phyloP scores from a whole-genome alignment of 2,888 invertebrate species.

The Alentia gelatinosa region DNA sequence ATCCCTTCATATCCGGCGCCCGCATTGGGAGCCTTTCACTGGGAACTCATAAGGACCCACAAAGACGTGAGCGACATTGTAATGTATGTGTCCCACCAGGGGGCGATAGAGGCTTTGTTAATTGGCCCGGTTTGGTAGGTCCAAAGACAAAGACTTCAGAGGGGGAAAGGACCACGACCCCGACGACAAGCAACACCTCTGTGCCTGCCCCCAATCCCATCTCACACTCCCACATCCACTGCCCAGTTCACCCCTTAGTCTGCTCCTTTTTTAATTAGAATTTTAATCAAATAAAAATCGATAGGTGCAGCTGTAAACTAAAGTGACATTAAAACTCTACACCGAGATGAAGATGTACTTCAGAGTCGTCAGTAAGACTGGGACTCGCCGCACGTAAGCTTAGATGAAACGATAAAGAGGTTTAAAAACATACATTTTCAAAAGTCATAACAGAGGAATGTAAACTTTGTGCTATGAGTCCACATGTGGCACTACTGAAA shows the following conservation, averaged over 20 bases:
- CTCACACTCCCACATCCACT: neutral
- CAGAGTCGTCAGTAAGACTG: neutral
- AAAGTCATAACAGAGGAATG: neutral
- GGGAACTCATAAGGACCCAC: slow-evolving; percentile 3
- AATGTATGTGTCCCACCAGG: slow-evolving; percentile 31
- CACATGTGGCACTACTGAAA: neutral
- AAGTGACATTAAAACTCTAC: neutral
- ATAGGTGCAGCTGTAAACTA: neutral
- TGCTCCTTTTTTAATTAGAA: neutral
- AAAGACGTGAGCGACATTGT: slow-evolving; percentile 15
- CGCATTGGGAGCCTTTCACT: neutral
- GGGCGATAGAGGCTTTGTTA: neutral
- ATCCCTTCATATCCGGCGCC: slow-evolving; percentile 30
- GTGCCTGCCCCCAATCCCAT: neutral
- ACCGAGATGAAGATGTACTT: neutral
- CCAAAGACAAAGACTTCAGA: neutral
- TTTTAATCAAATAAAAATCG: neutral
- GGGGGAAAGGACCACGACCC: neutral
- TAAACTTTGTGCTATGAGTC: neutral
- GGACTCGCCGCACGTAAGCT: neutral
- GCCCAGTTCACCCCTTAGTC: neutral
- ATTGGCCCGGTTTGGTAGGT: neutral
- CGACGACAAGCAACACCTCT: neutral
- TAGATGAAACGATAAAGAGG: neutral
- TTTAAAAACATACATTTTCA: neutral